Percentiles rank a stretch among this genome's conserved stretches.
These are phyloP conservation scores for Popillia japonica DNA, from an alignment of 1,140 invertebrate species.

Conservation along the genomic window DNA sequence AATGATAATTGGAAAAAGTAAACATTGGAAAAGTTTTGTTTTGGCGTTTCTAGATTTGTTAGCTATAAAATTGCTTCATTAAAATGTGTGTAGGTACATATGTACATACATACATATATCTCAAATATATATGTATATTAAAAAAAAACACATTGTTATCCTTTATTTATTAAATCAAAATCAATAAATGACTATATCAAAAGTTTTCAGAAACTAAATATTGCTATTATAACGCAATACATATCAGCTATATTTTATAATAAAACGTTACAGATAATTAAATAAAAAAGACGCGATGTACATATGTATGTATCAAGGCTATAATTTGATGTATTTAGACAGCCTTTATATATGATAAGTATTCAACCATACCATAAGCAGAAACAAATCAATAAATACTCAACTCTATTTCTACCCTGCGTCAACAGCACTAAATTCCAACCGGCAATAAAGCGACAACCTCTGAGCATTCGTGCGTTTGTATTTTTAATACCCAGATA, in stretches of 20 bases:
- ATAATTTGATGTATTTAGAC: background rate
- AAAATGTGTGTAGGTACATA: no score
- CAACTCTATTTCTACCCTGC: background rate
- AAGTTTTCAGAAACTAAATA: no score
- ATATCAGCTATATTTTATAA: background rate
- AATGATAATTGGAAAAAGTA: no score
- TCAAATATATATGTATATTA: no score
- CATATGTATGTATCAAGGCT: background rate
- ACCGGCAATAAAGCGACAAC: background rate
- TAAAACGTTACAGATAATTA: background rate
- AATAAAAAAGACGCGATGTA: background rate
- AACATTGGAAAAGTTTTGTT: no score
- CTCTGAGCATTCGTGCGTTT: background rate
- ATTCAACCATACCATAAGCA: background rate
- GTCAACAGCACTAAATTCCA: background rate
- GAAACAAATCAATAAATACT: conserved; percentile 15
- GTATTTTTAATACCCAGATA: conserved; percentile 8
- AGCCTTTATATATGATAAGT: background rate
- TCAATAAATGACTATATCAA: no score
- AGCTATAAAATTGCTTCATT: no score
- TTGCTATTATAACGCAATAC: no score
- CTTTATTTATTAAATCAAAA: no score
- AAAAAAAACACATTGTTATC: no score
- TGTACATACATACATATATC: no score
- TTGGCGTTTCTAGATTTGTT: no score